Evolutionary conservation across 2,113 vertebrate genomes (phyloP), one percentile per base, ranked within the genome.

Genomic region (Thinocorus orbignyianus): DNA sequence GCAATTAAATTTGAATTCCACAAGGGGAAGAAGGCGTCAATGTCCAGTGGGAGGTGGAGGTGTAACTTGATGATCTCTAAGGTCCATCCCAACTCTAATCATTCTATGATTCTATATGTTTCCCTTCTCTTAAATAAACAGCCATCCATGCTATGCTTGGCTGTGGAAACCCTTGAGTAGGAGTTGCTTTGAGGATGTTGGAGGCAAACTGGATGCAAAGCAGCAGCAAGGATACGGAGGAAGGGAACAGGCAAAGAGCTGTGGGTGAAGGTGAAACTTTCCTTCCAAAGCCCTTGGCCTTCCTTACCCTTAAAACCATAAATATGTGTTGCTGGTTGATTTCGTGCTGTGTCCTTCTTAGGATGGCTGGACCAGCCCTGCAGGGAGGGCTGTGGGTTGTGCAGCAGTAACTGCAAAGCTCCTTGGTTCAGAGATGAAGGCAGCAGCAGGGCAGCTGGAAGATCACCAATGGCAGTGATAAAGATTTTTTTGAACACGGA

Each of bases 161-260:
- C 19, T 22, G 5, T 55, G 31, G 42, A 83, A 70, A 22, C 28
- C 4, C 42, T 17, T 37, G 48, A 18, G 25, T n/a, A 7, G 22
- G 61, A n/a, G 23, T 7, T 39, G 17, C 31, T 69, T 17, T 30
- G 42, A 48, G 66, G 49, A 16, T 82, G 60, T 55, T 73, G 54
- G 42, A 73, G 41, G 37, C 51, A 70, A 17, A 6, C 28, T 26
- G 30, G 18, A 11, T 3, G 5, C 4, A 5, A 39, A 46, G 49
- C 1, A 0, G 20, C 1, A 0, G 8, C 1, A 1, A 28, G 24
- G 51, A 55, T 9, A 10, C 14, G 37, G 66, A 81, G 20, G 25
- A 86, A 14, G 8, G 11, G 20, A 49, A 24, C 6, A 20, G 23
- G 17, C 7, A 5, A 58, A 51, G 9, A 6, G 6, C n/a, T 81